Evolutionary conservation across 2,888 invertebrate genomes (phyloP).

Genomic region (Hydrotaea diabolus): DNA sequence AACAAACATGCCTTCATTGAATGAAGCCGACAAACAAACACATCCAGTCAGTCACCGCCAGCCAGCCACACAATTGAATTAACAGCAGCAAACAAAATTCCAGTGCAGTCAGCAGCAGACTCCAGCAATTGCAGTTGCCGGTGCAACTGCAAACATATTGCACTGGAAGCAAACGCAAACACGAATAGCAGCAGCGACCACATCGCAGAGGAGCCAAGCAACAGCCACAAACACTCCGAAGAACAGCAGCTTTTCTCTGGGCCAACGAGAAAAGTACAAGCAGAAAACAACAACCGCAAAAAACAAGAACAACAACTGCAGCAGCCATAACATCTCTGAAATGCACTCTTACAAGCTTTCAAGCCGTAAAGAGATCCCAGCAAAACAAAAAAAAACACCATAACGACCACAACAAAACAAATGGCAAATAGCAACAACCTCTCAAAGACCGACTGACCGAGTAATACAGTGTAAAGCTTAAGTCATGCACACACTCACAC

Average conservation of each 20-base stretch:
- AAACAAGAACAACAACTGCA: constrained; percentile 16
- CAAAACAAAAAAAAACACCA: constrained; percentile 48
- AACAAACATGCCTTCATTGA: constrained; percentile 21
- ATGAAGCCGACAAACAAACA: constrained; percentile 26
- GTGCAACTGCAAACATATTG: constrained; percentile 67
- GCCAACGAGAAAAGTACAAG: background rate
- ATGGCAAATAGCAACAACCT: constrained; percentile 80
- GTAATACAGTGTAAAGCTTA: constrained; percentile 80
- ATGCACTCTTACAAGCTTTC: constrained; percentile 12
- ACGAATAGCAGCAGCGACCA: background rate
- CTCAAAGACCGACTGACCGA: constrained; percentile 82
- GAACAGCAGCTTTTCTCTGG: constrained; percentile 43
- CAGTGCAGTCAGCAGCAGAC: constrained; percentile 64
- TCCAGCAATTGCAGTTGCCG: constrained; percentile 72
- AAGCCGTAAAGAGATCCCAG: constrained; percentile 20
- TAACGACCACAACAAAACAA: constrained; percentile 60
- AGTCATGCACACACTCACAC: constrained; percentile 41
- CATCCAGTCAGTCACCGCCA: constrained; percentile 54
- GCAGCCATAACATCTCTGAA: constrained; percentile 29
- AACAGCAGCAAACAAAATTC: constrained; percentile 55
- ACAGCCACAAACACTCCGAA: constrained; percentile 28
- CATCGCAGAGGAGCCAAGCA: background rate
- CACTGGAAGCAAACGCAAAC: constrained; percentile 40
- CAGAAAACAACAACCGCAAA: constrained; percentile 20
- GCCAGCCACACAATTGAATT: constrained; percentile 41